Evolutionary conservation across 2,113 vertebrate genomes (phyloP).

Genomic region (Pseudopipra pipra): DNA sequence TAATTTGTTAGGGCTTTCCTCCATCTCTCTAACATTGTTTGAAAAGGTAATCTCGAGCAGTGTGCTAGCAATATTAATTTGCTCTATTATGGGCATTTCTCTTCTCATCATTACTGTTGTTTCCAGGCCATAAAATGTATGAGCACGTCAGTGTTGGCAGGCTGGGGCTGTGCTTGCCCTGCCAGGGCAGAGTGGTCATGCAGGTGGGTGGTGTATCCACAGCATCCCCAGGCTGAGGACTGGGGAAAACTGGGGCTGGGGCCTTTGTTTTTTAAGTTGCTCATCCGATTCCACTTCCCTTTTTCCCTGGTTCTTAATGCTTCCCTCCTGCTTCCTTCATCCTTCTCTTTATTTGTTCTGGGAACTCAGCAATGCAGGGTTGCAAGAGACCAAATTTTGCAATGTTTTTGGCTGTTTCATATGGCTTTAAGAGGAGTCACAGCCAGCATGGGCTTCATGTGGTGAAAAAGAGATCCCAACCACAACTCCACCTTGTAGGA

Average conservation of each 20-base stretch:
- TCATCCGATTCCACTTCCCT: background rate
- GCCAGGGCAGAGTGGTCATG: background rate
- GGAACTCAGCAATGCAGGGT: background rate
- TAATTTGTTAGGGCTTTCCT: constrained; percentile 9
- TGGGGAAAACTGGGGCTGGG: background rate
- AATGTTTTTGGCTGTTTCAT: background rate
- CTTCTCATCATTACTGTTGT: background rate
- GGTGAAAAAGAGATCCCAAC: background rate
- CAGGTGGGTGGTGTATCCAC: background rate
- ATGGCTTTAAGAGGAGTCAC: background rate
- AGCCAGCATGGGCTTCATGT: background rate
- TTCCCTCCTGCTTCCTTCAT: background rate
- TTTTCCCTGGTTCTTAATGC: background rate
- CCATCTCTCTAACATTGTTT: background rate
- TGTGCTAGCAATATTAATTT: constrained; percentile 25
- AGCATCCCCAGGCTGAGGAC: background rate
- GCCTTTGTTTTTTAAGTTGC: background rate
- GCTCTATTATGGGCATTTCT: background rate
- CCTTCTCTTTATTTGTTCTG: background rate
- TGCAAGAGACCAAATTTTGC: background rate
- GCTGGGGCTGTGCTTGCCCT: background rate
- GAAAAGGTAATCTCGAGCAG: background rate
- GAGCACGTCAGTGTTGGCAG: background rate
- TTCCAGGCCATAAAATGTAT: background rate
- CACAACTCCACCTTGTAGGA: background rate